Evolutionary conservation across 1,140 invertebrate genomes (phyloP).

Genomic region (Calephelis virginiensis): DNA sequence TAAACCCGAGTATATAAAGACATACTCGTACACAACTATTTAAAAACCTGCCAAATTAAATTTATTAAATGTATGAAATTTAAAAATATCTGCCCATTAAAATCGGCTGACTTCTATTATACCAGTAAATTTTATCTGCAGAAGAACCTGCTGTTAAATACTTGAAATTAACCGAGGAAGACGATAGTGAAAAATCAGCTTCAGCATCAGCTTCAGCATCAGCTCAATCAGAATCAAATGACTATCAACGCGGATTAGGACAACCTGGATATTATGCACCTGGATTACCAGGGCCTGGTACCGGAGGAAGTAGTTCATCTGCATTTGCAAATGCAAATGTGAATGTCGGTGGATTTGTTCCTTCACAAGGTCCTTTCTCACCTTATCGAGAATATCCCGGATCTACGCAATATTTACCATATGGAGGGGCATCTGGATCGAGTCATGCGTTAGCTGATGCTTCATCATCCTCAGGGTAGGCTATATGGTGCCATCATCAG

Average conservation of each 20-base stretch:
- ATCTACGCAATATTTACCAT: neutral
- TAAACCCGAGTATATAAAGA: too few species aligned
- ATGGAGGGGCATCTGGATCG: neutral
- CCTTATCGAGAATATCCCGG: neutral
- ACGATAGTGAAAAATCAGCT: neutral
- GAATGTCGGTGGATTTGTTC: neutral
- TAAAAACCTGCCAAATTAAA: too few species aligned
- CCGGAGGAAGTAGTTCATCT: conserved; percentile 10
- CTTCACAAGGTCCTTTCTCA: neutral
- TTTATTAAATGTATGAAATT: too few species aligned
- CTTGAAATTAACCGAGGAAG: neutral
- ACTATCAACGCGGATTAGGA: neutral
- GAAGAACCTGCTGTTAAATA: neutral
- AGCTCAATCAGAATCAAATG: neutral
- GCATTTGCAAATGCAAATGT: neutral
- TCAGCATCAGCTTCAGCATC: neutral
- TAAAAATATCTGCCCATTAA: too few species aligned
- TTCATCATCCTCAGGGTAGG: neutral
- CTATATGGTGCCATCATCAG: neutral
- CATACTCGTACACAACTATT: too few species aligned
- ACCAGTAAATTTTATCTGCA: neutral
- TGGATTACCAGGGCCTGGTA: neutral
- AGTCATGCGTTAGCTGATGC: neutral
- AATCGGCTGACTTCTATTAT: too few species aligned
- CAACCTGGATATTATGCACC: conserved; percentile 1